These are phyloP conservation scores for Cladorhizidae sp. DNA, from an alignment of 37 sponge, comb jelly and placozoan species.

Conservation along the genomic window DNA sequence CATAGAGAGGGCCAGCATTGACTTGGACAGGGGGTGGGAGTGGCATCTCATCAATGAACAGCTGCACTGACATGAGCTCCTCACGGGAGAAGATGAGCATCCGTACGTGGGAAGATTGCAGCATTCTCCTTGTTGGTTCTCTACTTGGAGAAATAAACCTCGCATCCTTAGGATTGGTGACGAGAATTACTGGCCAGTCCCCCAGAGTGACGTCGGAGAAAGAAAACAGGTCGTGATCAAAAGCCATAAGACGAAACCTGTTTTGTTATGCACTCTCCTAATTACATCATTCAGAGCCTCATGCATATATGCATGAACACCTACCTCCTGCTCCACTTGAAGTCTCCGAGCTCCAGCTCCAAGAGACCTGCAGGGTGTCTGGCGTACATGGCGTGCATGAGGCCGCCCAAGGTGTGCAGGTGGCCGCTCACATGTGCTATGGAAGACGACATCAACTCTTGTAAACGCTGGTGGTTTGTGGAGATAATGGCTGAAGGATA, in stretches of 20 bases:
- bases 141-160: slow-evolving; percentile 46
- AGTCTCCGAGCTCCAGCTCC: slow-evolving; percentile 88
- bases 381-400: slow-evolving; percentile 56
- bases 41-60: slow-evolving; percentile 55
- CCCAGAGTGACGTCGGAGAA: slow-evolving; percentile 62
- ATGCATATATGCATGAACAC: background rate
- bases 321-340: slow-evolving; percentile 62
- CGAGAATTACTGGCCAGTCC: slow-evolving; percentile 80
- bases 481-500: slow-evolving; percentile 78
- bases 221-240: slow-evolving; percentile 90
- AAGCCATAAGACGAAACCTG: slow-evolving; percentile 84
- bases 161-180: slow-evolving; percentile 89
- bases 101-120: slow-evolving; percentile 84
- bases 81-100: slow-evolving; percentile 81
- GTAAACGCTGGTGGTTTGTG: slow-evolving; percentile 48
- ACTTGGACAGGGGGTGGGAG: slow-evolving; percentile 6
- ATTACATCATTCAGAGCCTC: background rate
- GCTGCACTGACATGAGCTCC: slow-evolving; percentile 44
- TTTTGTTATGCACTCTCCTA: too few species aligned
- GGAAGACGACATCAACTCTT: slow-evolving; percentile 47
- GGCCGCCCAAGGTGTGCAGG: slow-evolving; percentile 68
- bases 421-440: slow-evolving; percentile 90
- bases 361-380: slow-evolving; percentile 75
- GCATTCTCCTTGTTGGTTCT: slow-evolving; percentile 76
- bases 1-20: slow-evolving; percentile 68